Percentiles rank a stretch among this genome's conserved stretches.
Conservation (phyloP, 1,140 invertebrate species). For the Centruroides sculpturatus region DNA sequence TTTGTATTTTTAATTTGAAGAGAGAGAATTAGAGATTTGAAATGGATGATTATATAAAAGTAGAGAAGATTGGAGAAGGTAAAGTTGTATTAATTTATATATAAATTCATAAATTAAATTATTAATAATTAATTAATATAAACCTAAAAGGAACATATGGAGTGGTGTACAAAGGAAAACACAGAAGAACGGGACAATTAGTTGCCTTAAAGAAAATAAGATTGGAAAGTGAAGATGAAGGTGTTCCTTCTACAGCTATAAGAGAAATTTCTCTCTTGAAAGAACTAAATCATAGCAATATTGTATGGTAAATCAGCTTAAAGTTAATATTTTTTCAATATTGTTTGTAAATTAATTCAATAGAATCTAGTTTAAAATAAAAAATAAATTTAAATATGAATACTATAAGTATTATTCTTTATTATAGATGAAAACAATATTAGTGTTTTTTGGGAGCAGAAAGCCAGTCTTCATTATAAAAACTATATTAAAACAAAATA, state of each 20-base stretch:
- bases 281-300: slow-evolving; percentile 79
- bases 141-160: slow-evolving; percentile 60
- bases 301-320: slow-evolving; percentile 42
- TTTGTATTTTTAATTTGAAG: too few relatives aligned
- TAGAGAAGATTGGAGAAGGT: slow-evolving; percentile 93
- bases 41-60: slow-evolving; percentile 69
- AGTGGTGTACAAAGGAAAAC: slow-evolving; percentile 78
- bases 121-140: neutral
- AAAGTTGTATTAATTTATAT: neutral
- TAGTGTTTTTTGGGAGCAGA: too few relatives aligned
- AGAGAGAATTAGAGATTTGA: too few relatives aligned
- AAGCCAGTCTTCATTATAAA: too few relatives aligned
- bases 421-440: too few relatives aligned
- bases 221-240: slow-evolving; percentile 83
- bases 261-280: slow-evolving; percentile 86
- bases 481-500: too few relatives aligned
- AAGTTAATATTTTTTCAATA: neutral
- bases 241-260: slow-evolving; percentile 85
- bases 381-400: too few relatives aligned
- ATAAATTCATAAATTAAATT: too few relatives aligned
- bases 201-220: slow-evolving; percentile 94
- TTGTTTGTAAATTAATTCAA: neutral
- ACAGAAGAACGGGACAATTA: slow-evolving; percentile 71
- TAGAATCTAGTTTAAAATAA: too few relatives aligned
- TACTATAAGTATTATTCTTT: too few relatives aligned